A percentile compares a stretch with the other conserved stretches of the same genome.
phyloP scores from a whole-genome alignment of 2,888 invertebrate species.

The Campoplex capitator region DNA sequence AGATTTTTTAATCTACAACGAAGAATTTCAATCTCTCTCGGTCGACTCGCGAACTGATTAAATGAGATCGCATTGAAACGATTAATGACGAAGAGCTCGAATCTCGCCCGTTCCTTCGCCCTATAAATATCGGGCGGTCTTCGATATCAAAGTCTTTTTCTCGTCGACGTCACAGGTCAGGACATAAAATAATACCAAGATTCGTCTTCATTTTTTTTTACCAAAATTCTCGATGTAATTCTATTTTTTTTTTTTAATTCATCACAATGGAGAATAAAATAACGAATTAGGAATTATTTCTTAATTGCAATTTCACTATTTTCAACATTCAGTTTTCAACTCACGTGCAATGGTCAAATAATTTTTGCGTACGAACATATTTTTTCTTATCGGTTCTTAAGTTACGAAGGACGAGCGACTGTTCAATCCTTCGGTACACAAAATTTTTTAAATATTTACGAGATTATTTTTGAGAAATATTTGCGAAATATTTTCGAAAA shows the following conservation, averaged over 20 bases:
- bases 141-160: background rate
- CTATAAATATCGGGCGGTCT: conserved; percentile 10
- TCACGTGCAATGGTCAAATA: too few species aligned
- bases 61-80: background rate
- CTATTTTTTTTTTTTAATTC: background rate
- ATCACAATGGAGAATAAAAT: background rate
- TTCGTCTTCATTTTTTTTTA: background rate
- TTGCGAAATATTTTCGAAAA: too few species aligned
- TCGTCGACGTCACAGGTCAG: conserved; percentile 25
- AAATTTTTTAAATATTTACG: too few species aligned
- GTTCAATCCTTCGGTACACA: too few species aligned
- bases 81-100: background rate
- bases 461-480: too few species aligned
- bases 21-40: conserved; percentile 16
- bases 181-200: background rate
- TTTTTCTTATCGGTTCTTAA: too few species aligned
- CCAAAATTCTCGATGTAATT: background rate
- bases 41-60: conserved; percentile 1
- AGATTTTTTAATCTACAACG: conserved; percentile 6
- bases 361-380: too few species aligned
- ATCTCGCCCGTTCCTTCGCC: background rate
- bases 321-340: too few species aligned
- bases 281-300: too few species aligned
- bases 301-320: too few species aligned
- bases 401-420: too few species aligned